Conservation (phyloP, 2,113 vertebrate species). For the Leucosticte australis region DNA sequence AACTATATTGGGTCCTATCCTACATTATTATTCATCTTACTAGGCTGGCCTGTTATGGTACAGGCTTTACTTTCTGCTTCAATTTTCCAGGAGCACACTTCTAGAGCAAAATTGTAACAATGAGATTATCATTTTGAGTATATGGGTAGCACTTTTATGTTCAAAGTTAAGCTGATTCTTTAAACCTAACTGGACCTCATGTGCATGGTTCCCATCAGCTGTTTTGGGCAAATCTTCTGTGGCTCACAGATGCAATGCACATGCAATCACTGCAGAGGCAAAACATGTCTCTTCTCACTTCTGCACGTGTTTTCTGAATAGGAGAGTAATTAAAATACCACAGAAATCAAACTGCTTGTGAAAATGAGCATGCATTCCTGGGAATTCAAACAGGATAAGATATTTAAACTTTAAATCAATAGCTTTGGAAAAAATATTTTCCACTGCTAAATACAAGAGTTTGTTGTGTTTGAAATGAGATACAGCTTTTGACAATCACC, state of each 20-base stretch:
- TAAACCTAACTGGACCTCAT: background rate
- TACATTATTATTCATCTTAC: background rate
- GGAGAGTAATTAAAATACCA: background rate
- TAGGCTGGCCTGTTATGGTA: background rate
- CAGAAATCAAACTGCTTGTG: conserved; percentile 30
- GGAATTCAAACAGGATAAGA: conserved; percentile 45
- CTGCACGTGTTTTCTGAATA: conserved; percentile 31
- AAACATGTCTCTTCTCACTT: conserved; percentile 27
- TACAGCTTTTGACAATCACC: conserved; percentile 45
- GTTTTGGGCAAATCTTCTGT: background rate
- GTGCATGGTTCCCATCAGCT: background rate
- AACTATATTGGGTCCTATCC: background rate
- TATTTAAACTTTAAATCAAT: conserved; percentile 57
- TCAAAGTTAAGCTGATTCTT: background rate
- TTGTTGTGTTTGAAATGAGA: conserved; percentile 24
- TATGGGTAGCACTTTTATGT: background rate
- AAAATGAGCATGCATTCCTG: conserved; percentile 43
- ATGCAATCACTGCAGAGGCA: background rate
- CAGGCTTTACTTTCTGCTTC: background rate
- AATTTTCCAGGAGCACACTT: background rate
- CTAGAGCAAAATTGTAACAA: background rate
- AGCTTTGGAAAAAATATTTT: conserved; percentile 40
- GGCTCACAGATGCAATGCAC: background rate
- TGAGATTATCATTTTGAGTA: background rate
- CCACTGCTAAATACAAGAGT: background rate